Conservation (phyloP, 2,797 vertebrate species). For the Amazonetta brasiliensis region DNA sequence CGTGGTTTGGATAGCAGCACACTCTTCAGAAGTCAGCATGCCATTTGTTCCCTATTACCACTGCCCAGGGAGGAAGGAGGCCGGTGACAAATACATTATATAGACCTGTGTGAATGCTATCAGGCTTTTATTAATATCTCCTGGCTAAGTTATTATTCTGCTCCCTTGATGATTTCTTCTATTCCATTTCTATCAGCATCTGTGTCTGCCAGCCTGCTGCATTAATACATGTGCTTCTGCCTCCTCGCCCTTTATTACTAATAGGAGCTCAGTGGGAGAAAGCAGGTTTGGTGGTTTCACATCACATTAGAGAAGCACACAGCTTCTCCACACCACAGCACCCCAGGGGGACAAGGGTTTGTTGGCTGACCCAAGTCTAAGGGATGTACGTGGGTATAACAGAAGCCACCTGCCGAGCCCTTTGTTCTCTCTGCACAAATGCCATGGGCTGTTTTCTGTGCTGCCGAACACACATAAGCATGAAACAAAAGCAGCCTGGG, state of each 20-base stretch:
- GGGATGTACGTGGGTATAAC: neutral
- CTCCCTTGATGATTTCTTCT: neutral
- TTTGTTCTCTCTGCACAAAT: neutral
- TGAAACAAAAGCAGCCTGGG: neutral
- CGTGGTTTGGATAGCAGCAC: fast-evolving
- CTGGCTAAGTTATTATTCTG: neutral
- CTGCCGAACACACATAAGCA: neutral
- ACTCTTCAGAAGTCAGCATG: neutral
- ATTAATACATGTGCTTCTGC: neutral
- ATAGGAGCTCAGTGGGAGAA: neutral
- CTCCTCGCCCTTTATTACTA: neutral
- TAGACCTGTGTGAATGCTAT: neutral
- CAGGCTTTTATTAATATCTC: neutral
- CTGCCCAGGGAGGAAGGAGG: neutral
- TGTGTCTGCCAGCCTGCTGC: slow-evolving; percentile 7
- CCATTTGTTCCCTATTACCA: neutral
- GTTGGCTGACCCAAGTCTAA: neutral
- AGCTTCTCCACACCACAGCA: neutral
- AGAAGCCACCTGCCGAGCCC: neutral
- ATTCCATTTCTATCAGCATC: neutral
- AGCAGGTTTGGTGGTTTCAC: neutral
- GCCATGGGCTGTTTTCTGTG: neutral
- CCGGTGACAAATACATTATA: neutral
- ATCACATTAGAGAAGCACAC: neutral
- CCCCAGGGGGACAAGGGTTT: neutral